Evolutionary conservation across 2,113 vertebrate species (phyloP), one percentile per base, ranked within the genome.

Genomic region (Ivindomyrus marchei): DNA sequence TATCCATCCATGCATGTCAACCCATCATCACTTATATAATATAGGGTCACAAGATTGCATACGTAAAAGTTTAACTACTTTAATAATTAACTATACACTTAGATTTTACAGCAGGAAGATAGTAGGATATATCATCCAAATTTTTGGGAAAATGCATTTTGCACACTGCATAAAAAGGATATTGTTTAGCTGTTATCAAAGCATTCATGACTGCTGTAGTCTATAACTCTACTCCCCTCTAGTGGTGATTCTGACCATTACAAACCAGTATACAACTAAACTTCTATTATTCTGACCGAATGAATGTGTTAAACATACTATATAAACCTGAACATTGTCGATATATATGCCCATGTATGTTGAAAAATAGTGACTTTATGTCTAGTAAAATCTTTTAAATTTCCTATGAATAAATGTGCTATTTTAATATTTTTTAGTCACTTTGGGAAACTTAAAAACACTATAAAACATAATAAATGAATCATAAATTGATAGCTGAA

Each of bases 181-280:
- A 42, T 80, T 36, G 6, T 80, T 42, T 42, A 80, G 31, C 17
- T 80, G 36, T 42, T 42, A 39, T 36, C 31, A 19, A 77, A 77
- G 31, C 70, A 39, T 17, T 31, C 31, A 17, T 84, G 49, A 36
- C n/a, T 36, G 50, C 24, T 87, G 31, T 39, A 36, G 88, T 92
- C 92, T 93, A 92, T 96, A 74, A 94, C 97, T 95, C 95, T 99
- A 97, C 97, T 98, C 96, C 97, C 96, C 97, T 95, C 98, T 98
- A 93, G 96, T 97, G 98, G 94, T 91, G 36, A n/a, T 39, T 39
- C 8, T 88, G 19, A 66, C 7, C 36, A 24, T n/a, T 62, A 31
- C 53, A 62, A 2, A 36, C 87, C 62, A 62, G 39, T n/a, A 46
- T 13, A 21, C 39, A 88, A 11, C 19, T 17, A 88, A 36, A 19